Percentiles rank a stretch among this genome's conserved stretches.
Conservation (phyloP, 2,797 vertebrate species). For the Arctocebus calabarensis region DNA sequence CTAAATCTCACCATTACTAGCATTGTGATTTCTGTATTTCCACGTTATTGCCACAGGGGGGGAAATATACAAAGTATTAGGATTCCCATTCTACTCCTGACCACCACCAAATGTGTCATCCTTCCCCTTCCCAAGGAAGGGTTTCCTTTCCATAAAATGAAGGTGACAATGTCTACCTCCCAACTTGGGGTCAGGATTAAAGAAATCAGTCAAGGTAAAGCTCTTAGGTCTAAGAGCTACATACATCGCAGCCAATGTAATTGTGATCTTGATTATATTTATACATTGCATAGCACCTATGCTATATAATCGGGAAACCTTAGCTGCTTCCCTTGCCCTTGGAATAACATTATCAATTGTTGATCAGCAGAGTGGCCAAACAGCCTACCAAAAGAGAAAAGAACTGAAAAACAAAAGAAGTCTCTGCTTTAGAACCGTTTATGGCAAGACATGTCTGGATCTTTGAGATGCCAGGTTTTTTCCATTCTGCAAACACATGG, state of each 20-base stretch:
- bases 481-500: conserved; percentile 74
- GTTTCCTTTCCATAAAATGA: background rate
- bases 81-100: background rate
- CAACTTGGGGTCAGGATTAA: background rate
- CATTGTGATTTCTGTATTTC: background rate
- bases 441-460: conserved; percentile 10
- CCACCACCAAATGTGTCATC: too few relatives aligned
- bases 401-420: background rate
- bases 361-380: background rate
- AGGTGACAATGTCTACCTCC: background rate
- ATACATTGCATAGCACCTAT: background rate
- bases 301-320: background rate
- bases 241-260: background rate
- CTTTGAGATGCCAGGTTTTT: conserved; percentile 58
- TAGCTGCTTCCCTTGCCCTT: background rate
- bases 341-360: background rate
- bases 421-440: conserved; percentile 39
- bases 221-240: background rate
- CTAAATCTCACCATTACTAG: background rate
- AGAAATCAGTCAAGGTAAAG: background rate
- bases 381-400: background rate
- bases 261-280: background rate
- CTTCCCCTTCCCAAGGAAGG: background rate
- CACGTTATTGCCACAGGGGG: background rate
- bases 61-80: too few relatives aligned